phyloP scores from a whole-genome alignment of 2,888 invertebrate species.

The Drosophila sordidula region DNA sequence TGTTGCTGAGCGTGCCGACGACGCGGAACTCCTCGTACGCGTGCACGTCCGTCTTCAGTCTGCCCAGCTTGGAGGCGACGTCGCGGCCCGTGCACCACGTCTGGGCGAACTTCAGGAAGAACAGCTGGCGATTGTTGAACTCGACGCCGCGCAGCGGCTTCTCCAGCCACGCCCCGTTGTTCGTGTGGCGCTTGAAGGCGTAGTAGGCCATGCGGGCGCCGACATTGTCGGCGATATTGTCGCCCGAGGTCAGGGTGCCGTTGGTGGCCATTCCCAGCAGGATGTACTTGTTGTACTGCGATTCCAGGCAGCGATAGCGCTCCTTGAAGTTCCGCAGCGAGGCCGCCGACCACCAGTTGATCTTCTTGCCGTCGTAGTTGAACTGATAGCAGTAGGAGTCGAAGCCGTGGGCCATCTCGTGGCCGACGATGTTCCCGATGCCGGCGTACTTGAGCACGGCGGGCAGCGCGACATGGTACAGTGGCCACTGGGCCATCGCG shows the following conservation, averaged over 20 bases:
- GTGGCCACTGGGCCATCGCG: conserved; percentile 79
- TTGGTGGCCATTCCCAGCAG: conserved; percentile 76
- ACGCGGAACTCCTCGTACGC: conserved; percentile 95
- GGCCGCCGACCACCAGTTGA: conserved; percentile 79
- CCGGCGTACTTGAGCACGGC: conserved; percentile 79
- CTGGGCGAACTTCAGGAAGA: conserved; percentile 98
- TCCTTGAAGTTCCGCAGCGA: conserved; percentile 81
- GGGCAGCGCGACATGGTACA: conserved; percentile 77
- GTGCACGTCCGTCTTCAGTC: conserved; percentile 96
- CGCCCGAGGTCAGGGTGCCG: conserved; percentile 86
- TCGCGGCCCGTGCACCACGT: conserved; percentile 82
- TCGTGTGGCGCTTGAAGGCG: conserved; percentile 88
- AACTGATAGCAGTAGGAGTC: conserved; percentile 80
- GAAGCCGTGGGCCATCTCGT: conserved; percentile 83
- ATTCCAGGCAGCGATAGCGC: conserved; percentile 81
- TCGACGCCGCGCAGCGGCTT: conserved; percentile 92
- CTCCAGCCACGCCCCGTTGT: conserved; percentile 85
- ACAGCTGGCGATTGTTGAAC: conserved; percentile 94
- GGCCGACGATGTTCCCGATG: conserved; percentile 79
- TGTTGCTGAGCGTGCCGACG: conserved; percentile 93
- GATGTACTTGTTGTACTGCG: conserved; percentile 81
- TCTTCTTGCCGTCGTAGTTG: conserved; percentile 80
- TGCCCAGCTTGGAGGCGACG: conserved; percentile 80
- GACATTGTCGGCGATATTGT: conserved; percentile 96
- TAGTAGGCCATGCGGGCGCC: conserved; percentile 95